Evolutionary conservation across 2,797 vertebrate genomes (phyloP).

Genomic region (Trichosurus vulpecula): DNA sequence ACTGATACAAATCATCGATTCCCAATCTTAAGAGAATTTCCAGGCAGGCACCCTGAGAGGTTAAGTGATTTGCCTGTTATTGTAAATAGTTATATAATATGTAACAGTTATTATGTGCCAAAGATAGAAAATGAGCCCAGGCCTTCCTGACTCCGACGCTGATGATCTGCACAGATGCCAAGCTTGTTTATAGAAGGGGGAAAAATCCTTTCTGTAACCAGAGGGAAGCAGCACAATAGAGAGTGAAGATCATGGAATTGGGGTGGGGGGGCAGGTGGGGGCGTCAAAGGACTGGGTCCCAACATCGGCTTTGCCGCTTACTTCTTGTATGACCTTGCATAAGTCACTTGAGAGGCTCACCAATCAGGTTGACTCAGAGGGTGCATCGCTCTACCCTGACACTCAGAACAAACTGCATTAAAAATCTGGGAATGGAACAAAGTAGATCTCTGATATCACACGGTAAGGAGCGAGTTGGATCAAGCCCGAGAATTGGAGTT

Average conservation of each 20-base stretch:
- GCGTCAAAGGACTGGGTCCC: neutral
- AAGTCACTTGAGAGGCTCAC: neutral
- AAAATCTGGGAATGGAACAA: neutral
- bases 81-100: neutral
- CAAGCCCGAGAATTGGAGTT: neutral
- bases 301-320: neutral
- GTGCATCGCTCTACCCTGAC: neutral
- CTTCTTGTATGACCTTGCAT: neutral
- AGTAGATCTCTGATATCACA: neutral
- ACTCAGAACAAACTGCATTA: neutral
- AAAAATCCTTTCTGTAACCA: neutral
- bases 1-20: neutral
- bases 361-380: neutral
- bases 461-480: neutral
- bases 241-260: neutral
- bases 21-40: neutral
- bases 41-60: neutral
- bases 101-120: neutral
- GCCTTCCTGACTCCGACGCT: neutral
- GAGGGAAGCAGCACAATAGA: neutral
- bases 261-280: too few species aligned
- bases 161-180: neutral
- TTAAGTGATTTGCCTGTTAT: neutral
- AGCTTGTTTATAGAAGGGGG: neutral
- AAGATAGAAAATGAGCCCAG: neutral